These are phyloP conservation scores for Boloria selene DNA, from an alignment of 2,888 invertebrate genomes.

Conservation along the genomic window DNA sequence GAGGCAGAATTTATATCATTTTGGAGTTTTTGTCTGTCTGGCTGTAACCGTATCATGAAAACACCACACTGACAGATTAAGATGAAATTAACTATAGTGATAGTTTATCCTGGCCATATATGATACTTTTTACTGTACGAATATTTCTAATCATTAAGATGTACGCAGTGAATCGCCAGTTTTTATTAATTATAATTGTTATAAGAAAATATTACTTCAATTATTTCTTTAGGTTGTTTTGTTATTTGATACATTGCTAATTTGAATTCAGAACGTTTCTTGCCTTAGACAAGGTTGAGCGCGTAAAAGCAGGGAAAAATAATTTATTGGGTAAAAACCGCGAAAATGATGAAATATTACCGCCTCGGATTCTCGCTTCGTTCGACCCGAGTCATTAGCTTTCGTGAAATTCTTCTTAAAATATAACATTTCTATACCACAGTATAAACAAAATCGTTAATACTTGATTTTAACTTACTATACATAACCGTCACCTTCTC, in stretches of 20 bases:
- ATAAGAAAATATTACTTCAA: not conserved
- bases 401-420: slow-evolving; percentile 55
- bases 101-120: too few species aligned
- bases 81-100: too few species aligned
- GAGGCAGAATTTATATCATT: too few species aligned
- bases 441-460: not conserved
- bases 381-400: slow-evolving; percentile 66
- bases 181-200: too few species aligned
- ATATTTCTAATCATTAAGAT: too few species aligned
- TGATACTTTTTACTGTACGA: too few species aligned
- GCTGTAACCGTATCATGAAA: too few species aligned
- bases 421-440: not conserved
- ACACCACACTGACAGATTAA: too few species aligned
- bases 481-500: too few species aligned
- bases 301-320: slow-evolving; percentile 51
- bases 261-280: slow-evolving; percentile 52
- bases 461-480: too few species aligned
- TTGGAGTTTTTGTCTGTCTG: too few species aligned
- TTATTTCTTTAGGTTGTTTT: not conserved
- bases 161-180: too few species aligned
- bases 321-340: slow-evolving; percentile 67
- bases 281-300: slow-evolving; percentile 39
- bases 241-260: slow-evolving; percentile 21
- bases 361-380: slow-evolving; percentile 55
- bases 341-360: slow-evolving; percentile 74